These are phyloP conservation scores for Tenualosa ilisha DNA, from an alignment of 2,797 vertebrate genomes.

Conservation along the genomic window DNA sequence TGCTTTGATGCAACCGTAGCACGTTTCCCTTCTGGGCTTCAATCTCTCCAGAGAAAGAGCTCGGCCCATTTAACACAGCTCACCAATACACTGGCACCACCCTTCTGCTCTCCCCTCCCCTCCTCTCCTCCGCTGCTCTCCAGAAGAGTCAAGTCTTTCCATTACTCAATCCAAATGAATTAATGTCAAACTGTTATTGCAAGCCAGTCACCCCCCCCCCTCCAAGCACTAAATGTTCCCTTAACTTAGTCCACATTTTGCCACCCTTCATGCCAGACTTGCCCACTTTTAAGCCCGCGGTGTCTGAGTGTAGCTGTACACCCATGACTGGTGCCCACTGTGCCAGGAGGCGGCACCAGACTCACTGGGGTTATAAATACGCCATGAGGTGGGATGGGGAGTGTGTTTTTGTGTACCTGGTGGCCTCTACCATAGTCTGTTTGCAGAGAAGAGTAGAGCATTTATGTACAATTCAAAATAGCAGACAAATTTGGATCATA, in stretches of 20 bases:
- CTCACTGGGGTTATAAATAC: conserved; percentile 3
- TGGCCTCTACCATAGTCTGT: background rate
- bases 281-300: background rate
- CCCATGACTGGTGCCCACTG: background rate
- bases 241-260: background rate
- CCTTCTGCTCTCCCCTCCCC: conserved; percentile 19
- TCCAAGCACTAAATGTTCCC: background rate
- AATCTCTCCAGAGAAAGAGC: background rate
- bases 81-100: background rate
- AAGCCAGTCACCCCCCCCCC: background rate
- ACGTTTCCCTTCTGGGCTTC: background rate
- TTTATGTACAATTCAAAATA: conserved; percentile 4
- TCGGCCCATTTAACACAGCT: background rate
- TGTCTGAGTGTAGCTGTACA: background rate
- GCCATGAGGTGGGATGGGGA: conserved; percentile 1
- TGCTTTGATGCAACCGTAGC: background rate
- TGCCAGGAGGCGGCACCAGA: background rate
- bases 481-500: background rate
- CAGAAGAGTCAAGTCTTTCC: background rate
- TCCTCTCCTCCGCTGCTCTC: background rate
- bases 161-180: conserved; percentile 21
- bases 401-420: background rate
- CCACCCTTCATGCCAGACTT: background rate
- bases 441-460: background rate
- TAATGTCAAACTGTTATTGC: conserved; percentile 18